Conservation (phyloP, 92 coral and sea anemone genomes). For the Muricea muricata region DNA sequence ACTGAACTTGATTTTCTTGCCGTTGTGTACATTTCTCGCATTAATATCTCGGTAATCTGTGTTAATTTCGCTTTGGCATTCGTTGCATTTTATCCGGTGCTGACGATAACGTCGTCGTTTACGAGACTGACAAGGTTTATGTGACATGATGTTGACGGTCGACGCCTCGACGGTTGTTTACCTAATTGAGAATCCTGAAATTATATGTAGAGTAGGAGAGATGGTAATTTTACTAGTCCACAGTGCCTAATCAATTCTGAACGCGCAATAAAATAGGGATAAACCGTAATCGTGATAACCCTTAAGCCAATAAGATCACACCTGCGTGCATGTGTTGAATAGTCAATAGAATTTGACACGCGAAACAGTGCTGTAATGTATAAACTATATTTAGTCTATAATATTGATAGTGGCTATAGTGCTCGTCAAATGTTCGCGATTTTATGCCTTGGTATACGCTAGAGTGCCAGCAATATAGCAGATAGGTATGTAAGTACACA, state of each 20-base stretch:
- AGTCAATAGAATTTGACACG: not conserved
- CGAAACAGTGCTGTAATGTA: too few species aligned
- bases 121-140: slow-evolving; percentile 15
- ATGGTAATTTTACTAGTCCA: not conserved
- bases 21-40: slow-evolving; percentile 16
- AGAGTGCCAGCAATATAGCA: too few species aligned
- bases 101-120: slow-evolving; percentile 20
- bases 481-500: too few species aligned
- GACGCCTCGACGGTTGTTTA: not conserved
- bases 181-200: not conserved
- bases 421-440: too few species aligned
- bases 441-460: too few species aligned
- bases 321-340: too few species aligned
- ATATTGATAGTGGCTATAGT: too few species aligned
- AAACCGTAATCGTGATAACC: not conserved
- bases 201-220: not conserved
- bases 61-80: slow-evolving; percentile 22
- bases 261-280: not conserved
- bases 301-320: too few species aligned
- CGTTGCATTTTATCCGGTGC: slow-evolving; percentile 9
- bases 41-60: slow-evolving; percentile 20
- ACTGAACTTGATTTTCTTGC: slow-evolving; percentile 21
- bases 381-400: too few species aligned
- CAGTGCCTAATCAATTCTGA: not conserved
- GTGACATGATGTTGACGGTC: not conserved